phyloP scores from a whole-genome alignment of 2,797 vertebrate species.

The Rhabdophis nuchalis region DNA sequence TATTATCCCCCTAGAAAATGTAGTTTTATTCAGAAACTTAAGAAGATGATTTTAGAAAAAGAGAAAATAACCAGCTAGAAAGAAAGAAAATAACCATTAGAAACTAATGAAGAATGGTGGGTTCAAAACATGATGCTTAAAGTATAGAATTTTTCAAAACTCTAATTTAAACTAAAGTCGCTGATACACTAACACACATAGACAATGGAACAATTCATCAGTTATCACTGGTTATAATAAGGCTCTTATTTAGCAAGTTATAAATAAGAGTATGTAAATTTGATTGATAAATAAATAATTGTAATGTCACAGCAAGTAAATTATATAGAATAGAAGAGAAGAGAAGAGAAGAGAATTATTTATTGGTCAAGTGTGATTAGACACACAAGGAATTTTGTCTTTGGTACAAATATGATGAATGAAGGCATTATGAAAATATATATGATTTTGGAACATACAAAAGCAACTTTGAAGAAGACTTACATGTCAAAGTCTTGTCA shows the following conservation, averaged over 20 bases:
- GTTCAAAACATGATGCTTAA: neutral
- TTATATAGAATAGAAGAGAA: neutral
- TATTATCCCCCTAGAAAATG: neutral
- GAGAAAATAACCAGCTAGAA: neutral
- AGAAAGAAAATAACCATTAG: neutral
- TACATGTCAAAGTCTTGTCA: neutral
- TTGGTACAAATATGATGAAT: neutral
- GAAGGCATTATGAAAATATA: neutral
- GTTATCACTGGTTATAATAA: neutral
- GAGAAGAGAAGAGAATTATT: too few relatives aligned
- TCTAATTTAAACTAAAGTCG: neutral
- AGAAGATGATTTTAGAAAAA: neutral
- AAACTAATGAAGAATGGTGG: neutral
- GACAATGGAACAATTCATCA: neutral
- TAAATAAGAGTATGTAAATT: neutral
- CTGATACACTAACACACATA: neutral
- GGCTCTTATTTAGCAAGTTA: neutral
- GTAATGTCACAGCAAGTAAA: neutral
- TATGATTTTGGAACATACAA: neutral
- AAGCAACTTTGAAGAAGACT: neutral
- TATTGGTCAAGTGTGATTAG: too few relatives aligned
- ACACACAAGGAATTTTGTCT: too few relatives aligned
- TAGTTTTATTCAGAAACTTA: neutral
- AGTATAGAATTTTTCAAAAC: neutral
- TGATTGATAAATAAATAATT: neutral